phyloP scores from a whole-genome alignment of 92 coral and sea anemone genomes.

The Nematostella vectensis region DNA sequence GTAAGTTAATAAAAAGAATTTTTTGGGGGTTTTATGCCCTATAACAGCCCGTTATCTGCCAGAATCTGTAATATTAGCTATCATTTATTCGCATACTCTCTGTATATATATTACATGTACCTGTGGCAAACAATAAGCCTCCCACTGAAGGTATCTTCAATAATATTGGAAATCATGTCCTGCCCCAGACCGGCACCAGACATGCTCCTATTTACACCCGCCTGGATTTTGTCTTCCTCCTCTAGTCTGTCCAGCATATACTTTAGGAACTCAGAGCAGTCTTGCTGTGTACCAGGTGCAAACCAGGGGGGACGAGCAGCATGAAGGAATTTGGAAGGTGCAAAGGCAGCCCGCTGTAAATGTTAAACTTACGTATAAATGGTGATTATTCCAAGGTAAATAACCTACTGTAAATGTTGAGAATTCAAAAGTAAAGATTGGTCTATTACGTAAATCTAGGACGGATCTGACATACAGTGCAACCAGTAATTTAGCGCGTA shows the following conservation, averaged over 20 bases:
- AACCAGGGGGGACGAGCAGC: constrained; percentile 98
- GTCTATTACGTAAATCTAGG: too few relatives aligned
- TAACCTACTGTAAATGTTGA: background rate
- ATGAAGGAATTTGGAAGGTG: constrained; percentile 79
- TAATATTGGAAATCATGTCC: too few relatives aligned
- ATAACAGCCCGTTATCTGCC: too few relatives aligned
- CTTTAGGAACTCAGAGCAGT: constrained; percentile 91
- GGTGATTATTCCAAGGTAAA: background rate
- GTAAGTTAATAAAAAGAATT: too few relatives aligned
- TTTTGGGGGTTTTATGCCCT: too few relatives aligned
- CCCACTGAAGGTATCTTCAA: constrained; percentile 88
- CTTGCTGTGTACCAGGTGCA: constrained; percentile 90
- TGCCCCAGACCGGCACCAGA: too few relatives aligned
- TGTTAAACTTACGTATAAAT: background rate
- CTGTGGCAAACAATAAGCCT: constrained; percentile 64
- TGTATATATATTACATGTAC: too few relatives aligned
- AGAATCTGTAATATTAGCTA: too few relatives aligned
- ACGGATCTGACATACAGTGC: too few relatives aligned
- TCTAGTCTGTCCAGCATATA: constrained; percentile 80
- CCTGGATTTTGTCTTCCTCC: constrained; percentile 59
- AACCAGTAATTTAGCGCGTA: too few relatives aligned
- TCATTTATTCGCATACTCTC: too few relatives aligned
- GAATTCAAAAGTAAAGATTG: background rate
- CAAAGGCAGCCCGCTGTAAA: constrained; percentile 72
- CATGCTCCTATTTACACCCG: constrained; percentile 5